Evolutionary conservation across 2,888 invertebrate genomes (phyloP).

Genomic region (Anorthoa munda): DNA sequence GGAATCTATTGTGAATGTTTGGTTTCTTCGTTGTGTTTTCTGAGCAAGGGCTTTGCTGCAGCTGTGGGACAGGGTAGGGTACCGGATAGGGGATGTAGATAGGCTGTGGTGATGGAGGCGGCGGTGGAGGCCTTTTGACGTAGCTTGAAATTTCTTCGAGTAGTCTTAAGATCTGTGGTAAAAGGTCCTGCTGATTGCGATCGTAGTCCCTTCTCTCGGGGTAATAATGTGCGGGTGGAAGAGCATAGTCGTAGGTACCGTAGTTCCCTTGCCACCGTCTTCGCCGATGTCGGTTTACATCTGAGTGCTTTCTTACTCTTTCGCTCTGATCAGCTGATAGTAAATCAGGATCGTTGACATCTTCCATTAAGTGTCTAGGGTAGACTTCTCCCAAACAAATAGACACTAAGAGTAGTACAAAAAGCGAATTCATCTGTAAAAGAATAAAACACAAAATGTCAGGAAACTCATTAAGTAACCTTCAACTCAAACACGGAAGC

Average conservation of each 20-base stretch:
- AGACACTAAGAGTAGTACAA: constrained; percentile 71
- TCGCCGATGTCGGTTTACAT: constrained; percentile 74
- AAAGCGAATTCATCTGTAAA: constrained; percentile 80
- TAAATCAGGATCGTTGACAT: constrained; percentile 68
- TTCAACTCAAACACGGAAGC: constrained; percentile 54
- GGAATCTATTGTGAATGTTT: constrained; percentile 71
- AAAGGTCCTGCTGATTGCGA: constrained; percentile 74
- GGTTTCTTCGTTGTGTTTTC: constrained; percentile 59
- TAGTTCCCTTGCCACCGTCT: constrained; percentile 79
- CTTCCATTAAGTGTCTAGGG: constrained; percentile 72
- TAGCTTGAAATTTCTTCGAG: constrained; percentile 80
- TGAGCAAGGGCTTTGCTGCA: constrained; percentile 69
- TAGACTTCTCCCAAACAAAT: constrained; percentile 73
- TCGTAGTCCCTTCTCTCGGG: constrained; percentile 77
- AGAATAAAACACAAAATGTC: constrained; percentile 51
- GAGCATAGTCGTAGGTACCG: constrained; percentile 76
- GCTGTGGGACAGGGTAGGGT: constrained; percentile 73
- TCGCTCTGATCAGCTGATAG: constrained; percentile 54
- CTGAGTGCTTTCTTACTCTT: constrained; percentile 66
- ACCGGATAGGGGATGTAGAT: constrained; percentile 84
- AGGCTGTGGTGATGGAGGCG: constrained; percentile 77
- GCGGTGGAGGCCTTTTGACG: constrained; percentile 72
- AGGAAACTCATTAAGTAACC: constrained; percentile 49
- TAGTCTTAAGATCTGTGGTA: constrained; percentile 77
- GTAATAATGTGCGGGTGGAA: constrained; percentile 71